Evolutionary conservation across 2,113 vertebrate species (phyloP), one percentile per base, ranked within the genome.

Genomic region (Mungos mungo): DNA sequence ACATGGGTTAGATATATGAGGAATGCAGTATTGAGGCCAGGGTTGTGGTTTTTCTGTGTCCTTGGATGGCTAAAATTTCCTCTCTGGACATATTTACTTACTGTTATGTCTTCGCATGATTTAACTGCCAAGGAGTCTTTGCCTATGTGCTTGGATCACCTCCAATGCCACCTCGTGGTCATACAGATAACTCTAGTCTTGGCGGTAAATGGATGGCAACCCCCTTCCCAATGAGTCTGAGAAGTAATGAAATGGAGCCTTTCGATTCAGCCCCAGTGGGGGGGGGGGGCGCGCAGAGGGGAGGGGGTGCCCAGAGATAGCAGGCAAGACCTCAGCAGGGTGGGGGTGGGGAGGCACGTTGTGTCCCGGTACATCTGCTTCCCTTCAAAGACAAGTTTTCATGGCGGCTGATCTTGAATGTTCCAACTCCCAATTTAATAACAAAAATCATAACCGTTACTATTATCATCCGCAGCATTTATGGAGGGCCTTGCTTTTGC

Each of bases 81-180:
- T 98, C 97, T 97, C 97, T 88, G 96, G 96, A 97, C 92, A 82
- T 98, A 98, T 98, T 98, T 98, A 98, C 98, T 98, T 98, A 98
- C 98, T 97, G 97, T 98, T 98, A 97, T 65, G 96, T 96, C 97
- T 98, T 97, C 98, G 97, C 96, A 76, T 98, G 98, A 98, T 98
- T 98, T 98, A 97, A 98, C 97, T 98, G 97, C 98, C 98, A 93
- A 77, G 96, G 97, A 98, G 97, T 88, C 97, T 97, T 11, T 95
- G 97, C 54, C 98, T 98, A 76, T 98, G 96, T 97, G 96, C 95
- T 76, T 98, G 98, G 98, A 96, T 90, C 90, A 66, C 0, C 0
- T 98, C 98, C 98, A 98, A n/a, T 86, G 96, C 94, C 82, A 98
- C 98, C 98, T 97, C 72, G 14, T 92, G 94, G 96, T 93, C 89